phyloP scores from a whole-genome alignment of 1,140 invertebrate genomes.

The Cyphomyrmex costatus region DNA sequence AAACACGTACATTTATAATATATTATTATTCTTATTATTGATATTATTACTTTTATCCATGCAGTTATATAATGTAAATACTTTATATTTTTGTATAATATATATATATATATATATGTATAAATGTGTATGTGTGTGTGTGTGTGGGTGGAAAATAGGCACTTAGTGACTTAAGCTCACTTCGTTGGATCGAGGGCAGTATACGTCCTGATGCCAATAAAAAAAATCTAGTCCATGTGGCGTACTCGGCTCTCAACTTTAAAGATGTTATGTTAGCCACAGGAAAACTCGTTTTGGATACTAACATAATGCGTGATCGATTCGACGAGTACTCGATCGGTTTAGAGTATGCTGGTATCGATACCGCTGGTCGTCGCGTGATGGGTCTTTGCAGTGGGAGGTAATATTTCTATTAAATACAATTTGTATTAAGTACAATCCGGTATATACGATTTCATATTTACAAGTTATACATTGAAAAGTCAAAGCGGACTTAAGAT shows the following conservation, averaged over 20 bases:
- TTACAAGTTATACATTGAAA: not conserved
- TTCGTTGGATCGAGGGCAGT: constrained; percentile 93
- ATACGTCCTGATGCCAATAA: constrained; percentile 78
- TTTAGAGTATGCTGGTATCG: constrained; percentile 91
- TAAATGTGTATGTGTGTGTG: too few relatives aligned
- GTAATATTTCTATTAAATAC: constrained; percentile 21
- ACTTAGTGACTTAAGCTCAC: constrained; percentile 94
- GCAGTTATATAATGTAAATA: not conserved
- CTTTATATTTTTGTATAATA: not conserved
- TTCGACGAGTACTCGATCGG: constrained; percentile 90
- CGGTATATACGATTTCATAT: too few relatives aligned
- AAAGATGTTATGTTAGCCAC: constrained; percentile 93
- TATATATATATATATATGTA: too few relatives aligned
- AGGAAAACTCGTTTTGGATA: constrained; percentile 90
- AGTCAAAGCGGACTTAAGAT: too few relatives aligned
- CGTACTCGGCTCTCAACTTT: constrained; percentile 92
- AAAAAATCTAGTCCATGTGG: constrained; percentile 86
- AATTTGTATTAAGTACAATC: too few relatives aligned
- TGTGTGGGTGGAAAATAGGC: constrained; percentile 78
- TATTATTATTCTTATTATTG: not conserved
- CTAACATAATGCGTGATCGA: constrained; percentile 87
- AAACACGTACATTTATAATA: not conserved
- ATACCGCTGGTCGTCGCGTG: constrained; percentile 87
- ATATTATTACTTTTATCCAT: not conserved
- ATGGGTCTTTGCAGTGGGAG: constrained; percentile 89